Evolutionary conservation across 2,888 invertebrate genomes (phyloP), one percentile per base, ranked within the genome.

Genomic region (Bellardia pandia): DNA sequence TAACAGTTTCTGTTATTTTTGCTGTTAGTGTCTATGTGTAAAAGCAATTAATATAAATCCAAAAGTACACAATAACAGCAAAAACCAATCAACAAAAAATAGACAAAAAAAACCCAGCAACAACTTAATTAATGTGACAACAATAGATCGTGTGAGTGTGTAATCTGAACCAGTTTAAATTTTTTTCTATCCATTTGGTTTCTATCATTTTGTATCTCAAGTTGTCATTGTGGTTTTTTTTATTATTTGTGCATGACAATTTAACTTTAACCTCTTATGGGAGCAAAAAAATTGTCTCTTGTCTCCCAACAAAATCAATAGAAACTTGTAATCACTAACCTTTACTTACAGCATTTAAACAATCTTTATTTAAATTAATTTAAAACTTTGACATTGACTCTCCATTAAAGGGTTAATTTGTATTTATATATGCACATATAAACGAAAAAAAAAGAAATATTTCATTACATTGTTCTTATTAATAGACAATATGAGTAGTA

Each of bases 41-140:
- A 80, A 62, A 71, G 40, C 56, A 80, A 42, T 64, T 33, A 33
- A 53, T 71, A 16, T 37, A 33, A 75, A 71, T 37, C 51, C 16
- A 72, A 74, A 58, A 56, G 30, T 33, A 64, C 30, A 23, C 16
- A 48, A 78, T 42, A 53, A 51, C 9, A 68, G 8, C 9, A 37
- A 33, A 33, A 72, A 42, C 16, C 37, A 40, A 66, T 33, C 56
- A 76, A 51, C 77, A 77, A 13, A 37, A 58, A 58, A 13, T 45
- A 64, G 23, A 64, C 30, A 74, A 42, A 16, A 48, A 56, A 76
- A 69, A 68, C 13, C 53, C 42, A 85, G 53, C 80, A 77, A 77
- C 86, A 71, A 78, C 82, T 86, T 86, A 86, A 86, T 86, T 82
- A 82, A 82, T 71, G 82, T 78, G 72, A 82, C 82, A 84, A 84